Percentiles rank a stretch among this genome's conserved stretches.
Conservation (phyloP, 2,113 vertebrate genomes). For the Ptyas mucosa region DNA sequence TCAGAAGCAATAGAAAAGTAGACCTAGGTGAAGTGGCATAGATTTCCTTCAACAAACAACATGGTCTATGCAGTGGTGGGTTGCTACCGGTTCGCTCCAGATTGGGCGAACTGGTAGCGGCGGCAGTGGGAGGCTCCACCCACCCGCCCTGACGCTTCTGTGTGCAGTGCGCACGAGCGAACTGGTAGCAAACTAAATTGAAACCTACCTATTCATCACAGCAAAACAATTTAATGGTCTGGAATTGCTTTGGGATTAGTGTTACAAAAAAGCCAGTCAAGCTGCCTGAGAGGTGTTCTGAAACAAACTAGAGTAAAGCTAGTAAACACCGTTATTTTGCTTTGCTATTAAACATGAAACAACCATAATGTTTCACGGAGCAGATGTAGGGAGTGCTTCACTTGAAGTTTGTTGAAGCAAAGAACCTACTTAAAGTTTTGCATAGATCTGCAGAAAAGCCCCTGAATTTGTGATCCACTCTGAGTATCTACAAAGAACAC, state of each 20-base stretch:
- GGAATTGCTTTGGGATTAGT: neutral
- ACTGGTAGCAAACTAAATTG: no score
- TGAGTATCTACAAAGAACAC: neutral
- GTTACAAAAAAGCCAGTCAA: neutral
- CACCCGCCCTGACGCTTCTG: no score
- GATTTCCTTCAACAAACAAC: neutral
- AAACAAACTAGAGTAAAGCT: neutral
- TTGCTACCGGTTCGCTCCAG: no score
- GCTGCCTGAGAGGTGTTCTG: neutral
- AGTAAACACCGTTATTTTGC: neutral
- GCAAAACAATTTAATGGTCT: neutral
- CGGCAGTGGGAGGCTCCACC: no score
- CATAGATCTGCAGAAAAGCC: neutral
- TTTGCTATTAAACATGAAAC: neutral
- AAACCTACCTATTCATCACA: neutral
- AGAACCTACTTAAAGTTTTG: neutral
- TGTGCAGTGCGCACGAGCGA: no score
- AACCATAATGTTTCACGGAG: neutral
- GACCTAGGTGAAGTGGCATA: neutral
- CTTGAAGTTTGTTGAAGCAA: neutral
- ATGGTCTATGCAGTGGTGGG: neutral
- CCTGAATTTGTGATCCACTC: neutral
- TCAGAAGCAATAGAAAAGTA: neutral
- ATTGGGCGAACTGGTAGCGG: no score
- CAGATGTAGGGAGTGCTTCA: neutral